A percentile compares a stretch with the other conserved stretches of the same genome.
Evolutionary conservation across 2,113 vertebrate genomes (phyloP).

Genomic region (Manacus vitellinus): DNA sequence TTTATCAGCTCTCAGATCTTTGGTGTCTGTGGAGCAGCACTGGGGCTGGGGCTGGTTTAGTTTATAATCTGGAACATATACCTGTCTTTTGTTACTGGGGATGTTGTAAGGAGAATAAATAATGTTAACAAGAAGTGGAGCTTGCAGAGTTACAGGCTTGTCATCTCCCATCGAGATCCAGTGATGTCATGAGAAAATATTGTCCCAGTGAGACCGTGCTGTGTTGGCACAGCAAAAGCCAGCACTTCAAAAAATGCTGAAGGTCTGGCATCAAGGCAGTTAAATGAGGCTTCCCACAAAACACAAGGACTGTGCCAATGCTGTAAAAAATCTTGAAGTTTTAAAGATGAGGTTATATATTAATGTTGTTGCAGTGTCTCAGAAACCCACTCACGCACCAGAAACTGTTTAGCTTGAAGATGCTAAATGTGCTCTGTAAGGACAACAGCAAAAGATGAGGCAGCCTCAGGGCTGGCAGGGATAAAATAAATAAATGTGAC

Average conservation of each 20-base stretch:
- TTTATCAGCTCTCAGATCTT: background rate
- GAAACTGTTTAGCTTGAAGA: background rate
- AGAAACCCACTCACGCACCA: background rate
- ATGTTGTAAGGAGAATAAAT: background rate
- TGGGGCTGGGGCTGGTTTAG: background rate
- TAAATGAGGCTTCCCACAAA: background rate
- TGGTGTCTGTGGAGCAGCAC: background rate
- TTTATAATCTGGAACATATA: slow-evolving; percentile 11
- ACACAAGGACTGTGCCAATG: background rate
- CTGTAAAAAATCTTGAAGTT: background rate
- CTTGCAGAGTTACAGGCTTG: background rate
- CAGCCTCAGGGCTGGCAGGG: background rate
- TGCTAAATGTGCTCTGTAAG: background rate
- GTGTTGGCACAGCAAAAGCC: background rate
- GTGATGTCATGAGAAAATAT: background rate
- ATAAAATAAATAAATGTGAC: background rate
- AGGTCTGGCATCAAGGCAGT: background rate
- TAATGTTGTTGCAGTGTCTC: background rate
- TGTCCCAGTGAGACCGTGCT: background rate
- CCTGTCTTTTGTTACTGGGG: slow-evolving; percentile 1
- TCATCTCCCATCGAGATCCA: background rate
- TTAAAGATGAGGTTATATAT: background rate
- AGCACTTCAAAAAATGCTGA: background rate
- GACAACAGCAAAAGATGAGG: background rate
- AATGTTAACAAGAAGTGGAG: background rate